Evolutionary conservation across 2,888 invertebrate species (phyloP).

Genomic region (Coleophora deauratella): DNA sequence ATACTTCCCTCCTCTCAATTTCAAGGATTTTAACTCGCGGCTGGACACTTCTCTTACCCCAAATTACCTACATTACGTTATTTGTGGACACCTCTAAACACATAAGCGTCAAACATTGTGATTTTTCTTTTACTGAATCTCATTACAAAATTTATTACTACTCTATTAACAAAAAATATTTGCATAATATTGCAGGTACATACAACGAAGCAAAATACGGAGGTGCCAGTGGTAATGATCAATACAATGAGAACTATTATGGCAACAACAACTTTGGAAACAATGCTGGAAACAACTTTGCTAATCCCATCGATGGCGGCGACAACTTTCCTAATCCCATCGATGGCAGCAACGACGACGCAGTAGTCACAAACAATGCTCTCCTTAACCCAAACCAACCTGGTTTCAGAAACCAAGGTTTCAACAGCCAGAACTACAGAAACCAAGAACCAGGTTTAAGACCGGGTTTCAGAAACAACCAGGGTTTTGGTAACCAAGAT

Average conservation of each 20-base stretch:
- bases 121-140: too few relatives aligned
- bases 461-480: conserved; percentile 3
- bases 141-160: too few relatives aligned
- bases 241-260: conserved; percentile 2
- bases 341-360: conserved; percentile 30
- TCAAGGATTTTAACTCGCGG: too few relatives aligned
- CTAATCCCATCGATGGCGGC: conserved; percentile 11
- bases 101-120: too few relatives aligned
- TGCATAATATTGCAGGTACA: conserved; percentile 33
- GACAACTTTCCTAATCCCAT: conserved; percentile 15
- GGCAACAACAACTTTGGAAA: conserved; percentile 11
- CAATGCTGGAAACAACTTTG: conserved; percentile 20
- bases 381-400: conserved; percentile 11
- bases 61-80: too few relatives aligned
- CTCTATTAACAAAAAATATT: background rate
- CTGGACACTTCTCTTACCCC: too few relatives aligned
- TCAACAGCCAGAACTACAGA: background rate
- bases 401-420: conserved; percentile 8
- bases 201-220: conserved; percentile 52
- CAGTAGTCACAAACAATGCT: conserved; percentile 42
- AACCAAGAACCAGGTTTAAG: background rate
- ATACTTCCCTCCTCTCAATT: too few relatives aligned
- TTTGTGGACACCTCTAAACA: too few relatives aligned
- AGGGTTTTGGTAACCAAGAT: background rate
- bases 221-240: conserved; percentile 12